Base-by-base conservation (phyloP, 1,140 invertebrate genomes). In the Drosophila triauraria region DNA sequence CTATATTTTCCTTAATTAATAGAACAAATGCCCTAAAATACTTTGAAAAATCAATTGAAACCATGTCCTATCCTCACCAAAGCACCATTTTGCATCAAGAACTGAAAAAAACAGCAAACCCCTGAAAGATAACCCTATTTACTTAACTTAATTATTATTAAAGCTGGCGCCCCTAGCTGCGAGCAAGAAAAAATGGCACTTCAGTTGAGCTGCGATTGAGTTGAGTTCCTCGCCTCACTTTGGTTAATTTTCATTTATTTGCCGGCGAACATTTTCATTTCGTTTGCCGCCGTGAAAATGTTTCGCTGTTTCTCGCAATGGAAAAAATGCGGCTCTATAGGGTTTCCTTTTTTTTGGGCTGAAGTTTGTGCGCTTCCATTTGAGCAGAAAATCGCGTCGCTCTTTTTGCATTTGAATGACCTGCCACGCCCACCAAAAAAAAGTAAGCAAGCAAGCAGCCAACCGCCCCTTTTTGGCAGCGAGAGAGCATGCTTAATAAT, bases 331-430 rank as follows among this genome's bases (percentile, higher is more conserved):
- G 9, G 3, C 61, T 54, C 58, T 30, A 30, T 20, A 23, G 32
- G 35, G 8, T 40, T 63, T 47, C 38, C 48, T 54, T 54, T 59
- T 25, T 51, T 62, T 9, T 38, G 32, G 46, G 5, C 58, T 65
- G 27, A 53, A 60, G 62, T 57, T 65, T 74, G 50, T 67, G 56
- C 40, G 51, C 40, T 59, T 50, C 70, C 71, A 51, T 79, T 86
- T 80, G 77, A 72, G 69, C 69, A 72, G 69, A 72, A 72, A 72
- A 72, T 77, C 54, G 63, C 74, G 44, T 38, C 44, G 74, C 75
- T 61, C 43, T 72, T 72, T 72, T 58, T 87, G 84, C 84, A 87
- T 87, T 88, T 86, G 84, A 87, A 87, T 87, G 84, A 83, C 84
- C 84, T 88, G 68, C 65, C 65, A 74, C 75, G 63, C 68, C 58